Conservation (phyloP, 2,888 invertebrate genomes). For the Nemapogon koenigi region DNA sequence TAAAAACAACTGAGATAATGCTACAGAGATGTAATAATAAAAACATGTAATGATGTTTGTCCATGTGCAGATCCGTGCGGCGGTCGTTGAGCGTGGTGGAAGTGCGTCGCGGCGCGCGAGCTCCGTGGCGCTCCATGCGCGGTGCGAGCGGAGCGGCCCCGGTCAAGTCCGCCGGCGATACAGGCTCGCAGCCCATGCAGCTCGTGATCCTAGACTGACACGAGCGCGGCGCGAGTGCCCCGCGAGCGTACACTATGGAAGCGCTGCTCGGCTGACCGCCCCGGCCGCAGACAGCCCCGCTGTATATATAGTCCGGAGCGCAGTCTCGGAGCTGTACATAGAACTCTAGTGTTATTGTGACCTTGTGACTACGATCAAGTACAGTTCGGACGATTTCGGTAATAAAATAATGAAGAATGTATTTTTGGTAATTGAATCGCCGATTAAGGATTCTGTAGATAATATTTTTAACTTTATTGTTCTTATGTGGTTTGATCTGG, state of each 20-base stretch:
- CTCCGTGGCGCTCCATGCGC: conserved; percentile 74
- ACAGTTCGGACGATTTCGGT: conserved; percentile 17
- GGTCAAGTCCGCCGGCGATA: conserved; percentile 15
- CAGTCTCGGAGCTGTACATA: too few relatives aligned
- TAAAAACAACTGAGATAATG: background rate
- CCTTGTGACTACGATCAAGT: background rate
- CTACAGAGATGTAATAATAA: background rate
- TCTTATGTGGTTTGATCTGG: conserved; percentile 64
- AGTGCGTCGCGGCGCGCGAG: conserved; percentile 73
- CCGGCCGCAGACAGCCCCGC: background rate
- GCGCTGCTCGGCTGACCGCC: conserved; percentile 64
- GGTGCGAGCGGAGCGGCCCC: conserved; percentile 16
- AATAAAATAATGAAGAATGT: conserved; percentile 40
- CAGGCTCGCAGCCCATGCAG: conserved; percentile 33
- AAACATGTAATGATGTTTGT: background rate
- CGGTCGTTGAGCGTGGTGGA: conserved; percentile 47
- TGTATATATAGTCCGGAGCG: conserved; percentile 2
- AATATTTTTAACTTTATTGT: conserved; percentile 63
- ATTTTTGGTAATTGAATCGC: conserved; percentile 62
- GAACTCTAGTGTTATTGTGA: conserved; percentile 1
- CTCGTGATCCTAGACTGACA: conserved; percentile 79
- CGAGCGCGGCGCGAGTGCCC: conserved; percentile 26
- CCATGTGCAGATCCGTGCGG: conserved; percentile 7
- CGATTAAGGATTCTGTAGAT: conserved; percentile 63
- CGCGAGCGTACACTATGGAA: conserved; percentile 71